Evolutionary conservation across 2,888 invertebrate genomes (phyloP).

Genomic region (Operophtera brumata): DNA sequence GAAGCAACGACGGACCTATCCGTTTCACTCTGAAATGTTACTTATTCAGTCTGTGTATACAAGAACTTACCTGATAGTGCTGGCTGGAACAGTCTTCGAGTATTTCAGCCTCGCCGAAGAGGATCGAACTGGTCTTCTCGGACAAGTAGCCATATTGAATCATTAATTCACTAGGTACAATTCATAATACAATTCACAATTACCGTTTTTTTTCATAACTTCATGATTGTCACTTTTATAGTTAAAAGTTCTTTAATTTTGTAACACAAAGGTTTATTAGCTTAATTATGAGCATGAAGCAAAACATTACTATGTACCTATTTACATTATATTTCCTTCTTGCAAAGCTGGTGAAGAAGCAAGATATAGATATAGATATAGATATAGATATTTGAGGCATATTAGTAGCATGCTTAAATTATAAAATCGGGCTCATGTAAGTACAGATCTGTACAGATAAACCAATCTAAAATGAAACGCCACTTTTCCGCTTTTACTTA

Average conservation of each 20-base stretch:
- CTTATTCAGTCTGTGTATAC: too few relatives aligned
- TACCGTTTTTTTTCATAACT: slow-evolving; percentile 13
- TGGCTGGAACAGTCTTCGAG: slow-evolving; percentile 70
- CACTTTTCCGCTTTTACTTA: too few relatives aligned
- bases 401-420: background rate
- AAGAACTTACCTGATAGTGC: slow-evolving; percentile 60
- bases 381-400: background rate
- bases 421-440: too few relatives aligned
- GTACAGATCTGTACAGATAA: too few relatives aligned
- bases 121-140: slow-evolving; percentile 61
- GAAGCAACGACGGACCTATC: too few relatives aligned
- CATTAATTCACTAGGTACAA: slow-evolving; percentile 23
- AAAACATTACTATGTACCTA: slow-evolving; percentile 3
- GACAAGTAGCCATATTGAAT: slow-evolving; percentile 62
- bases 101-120: slow-evolving; percentile 67
- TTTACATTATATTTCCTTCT: background rate
- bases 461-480: too few relatives aligned
- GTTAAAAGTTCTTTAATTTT: slow-evolving; percentile 29
- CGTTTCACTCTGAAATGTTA: too few relatives aligned
- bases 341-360: background rate
- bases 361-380: background rate
- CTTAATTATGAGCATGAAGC: background rate
- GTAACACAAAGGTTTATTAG: background rate
- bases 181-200: slow-evolving; percentile 17
- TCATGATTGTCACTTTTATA: slow-evolving; percentile 38